A percentile compares a stretch with the other conserved stretches of the same genome.
phyloP scores from a whole-genome alignment of 2,888 invertebrate species.

The Cyrtodaria siliqua region DNA sequence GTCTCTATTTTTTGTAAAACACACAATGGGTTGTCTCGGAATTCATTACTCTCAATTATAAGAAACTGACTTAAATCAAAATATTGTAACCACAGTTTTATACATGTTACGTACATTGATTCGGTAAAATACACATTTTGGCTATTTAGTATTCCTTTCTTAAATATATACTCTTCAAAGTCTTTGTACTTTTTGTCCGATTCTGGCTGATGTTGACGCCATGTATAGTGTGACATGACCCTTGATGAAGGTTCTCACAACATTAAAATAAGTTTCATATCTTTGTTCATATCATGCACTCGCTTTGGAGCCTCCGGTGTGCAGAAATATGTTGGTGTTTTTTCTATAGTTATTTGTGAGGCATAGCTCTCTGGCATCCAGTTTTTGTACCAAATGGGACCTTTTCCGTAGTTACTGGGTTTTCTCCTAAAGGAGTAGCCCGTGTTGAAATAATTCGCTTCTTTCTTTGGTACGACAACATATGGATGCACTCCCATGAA shows the following conservation, averaged over 20 bases:
- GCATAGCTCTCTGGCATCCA: no score
- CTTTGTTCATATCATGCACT: no score
- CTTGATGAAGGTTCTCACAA: constrained; percentile 98
- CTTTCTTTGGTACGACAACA: no score
- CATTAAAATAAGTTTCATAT: no score
- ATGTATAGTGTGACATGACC: constrained; percentile 97
- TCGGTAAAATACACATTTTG: constrained; percentile 78
- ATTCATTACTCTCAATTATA: constrained; percentile 90
- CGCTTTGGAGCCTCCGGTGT: no score
- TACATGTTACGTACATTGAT: constrained; percentile 88
- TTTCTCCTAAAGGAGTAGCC: no score
- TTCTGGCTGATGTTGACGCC: constrained; percentile 79
- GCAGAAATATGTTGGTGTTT: no score
- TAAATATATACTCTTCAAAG: not conserved
- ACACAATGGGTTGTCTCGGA: constrained; percentile 71
- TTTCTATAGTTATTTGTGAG: no score
- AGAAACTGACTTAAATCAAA: constrained; percentile 96
- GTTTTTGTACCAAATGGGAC: no score
- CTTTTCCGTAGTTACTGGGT: no score
- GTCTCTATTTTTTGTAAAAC: constrained; percentile 75
- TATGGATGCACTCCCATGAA: no score
- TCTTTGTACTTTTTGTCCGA: constrained; percentile 62
- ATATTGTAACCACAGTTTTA: constrained; percentile 96
- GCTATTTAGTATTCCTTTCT: constrained; percentile 66
- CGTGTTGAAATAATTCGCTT: no score